These are phyloP conservation scores for Copsychus sechellarum DNA, from an alignment of 2,113 vertebrate species.

Conservation along the genomic window DNA sequence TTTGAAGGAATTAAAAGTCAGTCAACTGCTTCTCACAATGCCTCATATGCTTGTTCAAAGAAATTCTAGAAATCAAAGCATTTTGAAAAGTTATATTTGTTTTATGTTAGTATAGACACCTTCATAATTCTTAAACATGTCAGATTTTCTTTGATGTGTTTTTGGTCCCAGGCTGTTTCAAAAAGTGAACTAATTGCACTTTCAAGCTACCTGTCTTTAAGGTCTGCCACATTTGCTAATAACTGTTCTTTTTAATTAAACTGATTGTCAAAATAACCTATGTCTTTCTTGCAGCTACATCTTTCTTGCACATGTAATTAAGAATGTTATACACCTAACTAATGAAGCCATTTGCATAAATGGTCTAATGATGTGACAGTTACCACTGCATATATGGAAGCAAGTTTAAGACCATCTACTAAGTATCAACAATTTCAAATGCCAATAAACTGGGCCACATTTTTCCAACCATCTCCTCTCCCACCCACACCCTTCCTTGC, in stretches of 20 bases:
- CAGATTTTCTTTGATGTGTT: neutral
- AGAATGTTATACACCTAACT: neutral
- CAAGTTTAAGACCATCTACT: neutral
- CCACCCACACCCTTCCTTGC: neutral
- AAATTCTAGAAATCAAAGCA: neutral
- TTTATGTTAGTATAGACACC: neutral
- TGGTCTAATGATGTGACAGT: neutral
- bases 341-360: neutral
- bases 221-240: neutral
- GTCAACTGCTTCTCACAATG: neutral
- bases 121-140: neutral
- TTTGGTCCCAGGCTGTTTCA: neutral
- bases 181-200: neutral
- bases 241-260: neutral
- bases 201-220: neutral
- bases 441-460: neutral
- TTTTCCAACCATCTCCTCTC: neutral
- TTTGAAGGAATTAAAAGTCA: neutral
- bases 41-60: neutral
- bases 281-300: neutral
- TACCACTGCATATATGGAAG: neutral
- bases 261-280: neutral
- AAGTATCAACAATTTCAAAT: neutral
- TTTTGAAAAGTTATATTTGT: neutral
- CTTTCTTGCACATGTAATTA: neutral